phyloP scores from a whole-genome alignment of 2,113 vertebrate genomes.

The Engystomops pustulosus region DNA sequence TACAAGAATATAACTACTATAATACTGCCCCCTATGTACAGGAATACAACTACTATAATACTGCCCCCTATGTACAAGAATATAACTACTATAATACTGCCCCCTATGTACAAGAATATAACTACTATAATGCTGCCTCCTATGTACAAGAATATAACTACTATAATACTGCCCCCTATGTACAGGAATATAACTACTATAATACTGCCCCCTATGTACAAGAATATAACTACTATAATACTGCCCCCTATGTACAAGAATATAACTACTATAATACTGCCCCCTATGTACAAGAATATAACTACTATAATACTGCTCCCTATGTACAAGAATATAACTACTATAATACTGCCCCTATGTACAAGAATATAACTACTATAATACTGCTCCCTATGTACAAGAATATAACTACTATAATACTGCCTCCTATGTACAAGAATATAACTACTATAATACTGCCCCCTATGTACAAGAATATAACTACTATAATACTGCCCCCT shows the following conservation, averaged over 20 bases:
- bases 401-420: background rate
- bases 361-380: conserved; percentile 13
- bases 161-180: background rate
- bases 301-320: background rate
- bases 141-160: conserved; percentile 12
- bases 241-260: background rate
- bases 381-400: background rate
- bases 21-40: conserved; percentile 1
- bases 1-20: conserved; percentile 14
- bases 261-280: conserved; percentile 18
- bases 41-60: background rate
- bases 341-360: conserved; percentile 1
- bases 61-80: background rate
- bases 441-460: conserved; percentile 21
- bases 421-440: background rate
- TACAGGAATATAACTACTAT: conserved; percentile 14
- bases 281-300: conserved; percentile 8
- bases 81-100: conserved; percentile 12
- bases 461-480: conserved; percentile 11
- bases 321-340: conserved; percentile 13
- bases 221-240: conserved; percentile 24
- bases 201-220: conserved; percentile 2
- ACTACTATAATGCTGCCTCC: background rate
- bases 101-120: conserved; percentile 3
- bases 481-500: conserved; percentile 8